Conservation (phyloP, 2,888 invertebrate species). For the Nomada fucata region DNA sequence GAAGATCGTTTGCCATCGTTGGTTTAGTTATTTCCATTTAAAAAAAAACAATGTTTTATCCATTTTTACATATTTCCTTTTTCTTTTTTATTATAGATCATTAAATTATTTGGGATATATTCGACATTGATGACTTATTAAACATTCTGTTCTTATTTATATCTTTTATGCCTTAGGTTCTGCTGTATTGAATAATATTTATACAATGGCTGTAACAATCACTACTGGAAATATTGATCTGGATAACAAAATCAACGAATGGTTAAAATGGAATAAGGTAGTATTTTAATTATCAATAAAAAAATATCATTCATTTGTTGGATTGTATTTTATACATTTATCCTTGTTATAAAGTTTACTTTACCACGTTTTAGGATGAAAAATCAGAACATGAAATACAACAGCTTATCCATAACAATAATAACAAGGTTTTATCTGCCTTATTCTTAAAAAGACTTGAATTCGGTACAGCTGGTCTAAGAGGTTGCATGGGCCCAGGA, state of each 20-base stretch:
- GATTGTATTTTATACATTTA: conserved; percentile 25
- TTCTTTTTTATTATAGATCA: background rate
- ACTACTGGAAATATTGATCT: conserved; percentile 86
- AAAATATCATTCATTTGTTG: background rate
- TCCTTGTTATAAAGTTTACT: background rate
- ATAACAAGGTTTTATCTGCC: conserved; percentile 87
- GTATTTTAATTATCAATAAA: conserved; percentile 3
- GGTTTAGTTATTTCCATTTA: background rate
- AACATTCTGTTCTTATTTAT: background rate
- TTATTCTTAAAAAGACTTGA: conserved; percentile 90
- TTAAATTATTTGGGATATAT: background rate
- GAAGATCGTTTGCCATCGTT: background rate
- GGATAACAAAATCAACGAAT: conserved; percentile 89
- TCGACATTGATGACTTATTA: background rate
- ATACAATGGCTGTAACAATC: conserved; percentile 51
- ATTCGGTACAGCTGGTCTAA: conserved; percentile 97
- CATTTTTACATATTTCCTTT: too few species aligned
- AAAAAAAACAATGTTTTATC: background rate
- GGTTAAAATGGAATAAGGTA: conserved; percentile 91
- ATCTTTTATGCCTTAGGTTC: conserved; percentile 15
- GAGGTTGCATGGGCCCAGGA: conserved; percentile 97
- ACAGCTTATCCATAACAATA: conserved; percentile 85
- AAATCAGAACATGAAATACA: conserved; percentile 88
- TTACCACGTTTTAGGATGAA: conserved; percentile 85
- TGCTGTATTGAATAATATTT: background rate